These are phyloP conservation scores for Leptura quadrifasciata DNA, from an alignment of 2,888 invertebrate species.

Conservation along the genomic window DNA sequence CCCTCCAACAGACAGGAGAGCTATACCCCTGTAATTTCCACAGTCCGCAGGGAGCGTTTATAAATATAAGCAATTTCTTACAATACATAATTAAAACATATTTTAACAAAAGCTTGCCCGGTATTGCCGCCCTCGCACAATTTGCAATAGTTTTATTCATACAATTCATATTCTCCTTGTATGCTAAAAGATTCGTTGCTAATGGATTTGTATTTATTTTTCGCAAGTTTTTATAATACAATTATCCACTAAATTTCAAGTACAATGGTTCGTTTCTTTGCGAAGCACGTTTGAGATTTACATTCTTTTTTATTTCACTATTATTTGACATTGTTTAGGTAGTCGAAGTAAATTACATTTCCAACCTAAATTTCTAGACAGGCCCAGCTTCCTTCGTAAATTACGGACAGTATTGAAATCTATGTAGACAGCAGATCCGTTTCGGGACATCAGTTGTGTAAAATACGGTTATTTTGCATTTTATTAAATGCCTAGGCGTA, in stretches of 20 bases:
- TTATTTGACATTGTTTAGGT: slow-evolving; percentile 5
- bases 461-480: not conserved
- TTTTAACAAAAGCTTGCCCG: not conserved
- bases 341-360: slow-evolving; percentile 22
- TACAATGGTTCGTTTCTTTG: not conserved
- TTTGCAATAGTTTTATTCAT: not conserved
- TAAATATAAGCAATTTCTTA: too few relatives aligned
- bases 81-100: too few relatives aligned
- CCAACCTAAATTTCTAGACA: slow-evolving; percentile 24
- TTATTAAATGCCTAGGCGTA: not conserved
- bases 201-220: not conserved
- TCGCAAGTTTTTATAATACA: not conserved
- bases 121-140: not conserved
- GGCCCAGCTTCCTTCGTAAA: slow-evolving; percentile 4
- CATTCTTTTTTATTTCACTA: not conserved
- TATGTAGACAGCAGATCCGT: slow-evolving; percentile 15
- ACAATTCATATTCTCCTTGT: not conserved
- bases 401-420: slow-evolving; percentile 24
- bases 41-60: too few relatives aligned
- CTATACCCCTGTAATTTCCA: too few relatives aligned
- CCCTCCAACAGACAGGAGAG: too few relatives aligned
- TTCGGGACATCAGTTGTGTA: not conserved
- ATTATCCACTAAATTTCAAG: not conserved
- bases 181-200: not conserved
- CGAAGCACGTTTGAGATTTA: not conserved